A percentile compares a stretch with the other conserved stretches of the same genome.
Conservation (phyloP, 1,140 invertebrate species). For the Drosophila grimshawi region DNA sequence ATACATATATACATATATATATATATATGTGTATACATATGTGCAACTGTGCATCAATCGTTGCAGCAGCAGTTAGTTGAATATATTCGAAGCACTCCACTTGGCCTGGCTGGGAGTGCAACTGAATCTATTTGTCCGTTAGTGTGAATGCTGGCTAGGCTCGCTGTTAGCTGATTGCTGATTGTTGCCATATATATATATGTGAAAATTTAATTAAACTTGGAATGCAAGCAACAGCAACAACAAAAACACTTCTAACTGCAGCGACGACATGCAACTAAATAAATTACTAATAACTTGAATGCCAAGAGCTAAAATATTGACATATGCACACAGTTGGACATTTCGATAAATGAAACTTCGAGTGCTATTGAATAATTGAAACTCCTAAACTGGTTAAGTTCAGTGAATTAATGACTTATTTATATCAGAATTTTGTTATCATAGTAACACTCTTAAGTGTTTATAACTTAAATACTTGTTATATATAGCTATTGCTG, state of each 20-base stretch:
- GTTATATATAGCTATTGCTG: too few species aligned
- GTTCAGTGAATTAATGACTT: too few species aligned
- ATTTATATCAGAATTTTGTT: too few species aligned
- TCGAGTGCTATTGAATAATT: too few species aligned
- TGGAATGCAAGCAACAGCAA: conserved; percentile 46
- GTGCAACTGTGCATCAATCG: conserved; percentile 30
- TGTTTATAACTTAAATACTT: too few species aligned
- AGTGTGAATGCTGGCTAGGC: conserved; percentile 14
- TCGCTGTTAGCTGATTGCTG: conserved; percentile 6
- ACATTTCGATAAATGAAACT: too few species aligned
- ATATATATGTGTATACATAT: not conserved
- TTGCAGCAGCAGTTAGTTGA: not conserved
- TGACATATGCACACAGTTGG: not conserved
- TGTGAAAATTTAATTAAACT: conserved; percentile 67
- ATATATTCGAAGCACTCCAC: not conserved
- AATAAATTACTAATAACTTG: conserved; percentile 2
- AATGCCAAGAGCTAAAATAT: not conserved
- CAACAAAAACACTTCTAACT: conserved; percentile 27
- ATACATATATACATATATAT: conserved; percentile 27
- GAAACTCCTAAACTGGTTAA: too few species aligned
- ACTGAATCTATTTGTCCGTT: conserved; percentile 59
- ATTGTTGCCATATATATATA: conserved; percentile 40
- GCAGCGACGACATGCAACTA: conserved; percentile 37
- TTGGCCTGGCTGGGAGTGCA: conserved; percentile 55
- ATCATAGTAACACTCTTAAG: too few species aligned